Conservation (phyloP, 2,113 vertebrate genomes). For the Calypte anna region DNA sequence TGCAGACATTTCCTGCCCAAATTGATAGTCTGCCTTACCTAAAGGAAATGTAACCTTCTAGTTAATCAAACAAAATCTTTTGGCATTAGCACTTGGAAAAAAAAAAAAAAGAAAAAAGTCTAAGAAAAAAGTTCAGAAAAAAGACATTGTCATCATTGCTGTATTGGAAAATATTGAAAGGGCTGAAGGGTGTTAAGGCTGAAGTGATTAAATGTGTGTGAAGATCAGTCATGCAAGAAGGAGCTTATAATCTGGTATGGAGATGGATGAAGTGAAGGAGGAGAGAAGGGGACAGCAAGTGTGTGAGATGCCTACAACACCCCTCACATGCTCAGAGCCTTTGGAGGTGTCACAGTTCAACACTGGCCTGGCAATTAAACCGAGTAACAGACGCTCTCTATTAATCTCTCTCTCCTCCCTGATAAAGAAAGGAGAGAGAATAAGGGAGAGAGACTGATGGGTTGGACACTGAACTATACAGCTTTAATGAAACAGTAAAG, state of each 20-base stretch:
- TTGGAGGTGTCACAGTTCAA: background rate
- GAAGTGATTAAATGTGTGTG: background rate
- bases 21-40: background rate
- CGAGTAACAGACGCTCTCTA: too few species aligned
- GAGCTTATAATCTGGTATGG: background rate
- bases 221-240: background rate
- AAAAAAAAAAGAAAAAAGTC: rapidly evolving
- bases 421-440: too few species aligned
- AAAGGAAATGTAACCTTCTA: slow-evolving; percentile 9
- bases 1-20: background rate
- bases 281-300: background rate
- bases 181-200: background rate
- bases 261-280: background rate
- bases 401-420: too few species aligned
- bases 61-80: slow-evolving; percentile 23
- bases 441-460: too few species aligned
- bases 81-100: background rate
- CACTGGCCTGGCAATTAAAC: too few species aligned
- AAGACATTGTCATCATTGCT: background rate
- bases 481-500: too few species aligned
- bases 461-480: too few species aligned
- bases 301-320: background rate
- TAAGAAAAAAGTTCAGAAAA: background rate
- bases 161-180: background rate
- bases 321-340: rapidly evolving